Evolutionary conservation across 2,888 invertebrate species (phyloP), one percentile per base, ranked within the genome.

Genomic region (Thecophora atra): DNA sequence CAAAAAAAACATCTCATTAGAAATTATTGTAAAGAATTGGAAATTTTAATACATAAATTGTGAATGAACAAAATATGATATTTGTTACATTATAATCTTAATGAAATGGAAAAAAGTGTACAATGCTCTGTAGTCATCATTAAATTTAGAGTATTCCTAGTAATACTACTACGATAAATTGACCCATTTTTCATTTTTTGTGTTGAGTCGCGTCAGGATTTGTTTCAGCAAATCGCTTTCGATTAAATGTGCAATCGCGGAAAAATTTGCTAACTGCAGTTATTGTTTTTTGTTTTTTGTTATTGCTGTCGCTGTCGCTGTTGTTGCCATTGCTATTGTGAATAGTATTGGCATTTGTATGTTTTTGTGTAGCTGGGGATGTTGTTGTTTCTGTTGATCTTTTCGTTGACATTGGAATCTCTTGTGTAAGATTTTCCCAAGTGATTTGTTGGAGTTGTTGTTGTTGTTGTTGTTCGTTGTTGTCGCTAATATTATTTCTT

Each of bases 401-500:
- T 51, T 51, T 51, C n/a, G 51, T 15, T 51, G n/a, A n/a, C n/a
- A 17, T 51, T n/a, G 2, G 51, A n/a, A 51, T 17, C 13, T 37
- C 37, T 37, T 37, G 1, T 37, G 37, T 37, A 37, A 1, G 37
- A 37, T 37, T 37, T 15, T 51, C 51, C 5, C 51, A 17, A 51
- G 5, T 51, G 7, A 11, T 44, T 7, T 44, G 44, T 7, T 44
- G 15, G 15, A 11, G 44, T n/a, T n/a, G 15, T 5, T n/a, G 51
- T 13, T 51, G 51, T 51, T n/a, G 30, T 30, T 54, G 19, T 8
- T 24, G 19, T 8, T n/a, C 5, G 21, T 42, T 42, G 19, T 42
- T 24, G 21, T 11, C 21, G 26, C 13, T 21, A 3, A 42, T 54
- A 5, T 62, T 69, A 13, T 71, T 77, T 79, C 83, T 85, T 87